Conservation (phyloP, 2,113 vertebrate species). For the Lepidothrix coronata region DNA sequence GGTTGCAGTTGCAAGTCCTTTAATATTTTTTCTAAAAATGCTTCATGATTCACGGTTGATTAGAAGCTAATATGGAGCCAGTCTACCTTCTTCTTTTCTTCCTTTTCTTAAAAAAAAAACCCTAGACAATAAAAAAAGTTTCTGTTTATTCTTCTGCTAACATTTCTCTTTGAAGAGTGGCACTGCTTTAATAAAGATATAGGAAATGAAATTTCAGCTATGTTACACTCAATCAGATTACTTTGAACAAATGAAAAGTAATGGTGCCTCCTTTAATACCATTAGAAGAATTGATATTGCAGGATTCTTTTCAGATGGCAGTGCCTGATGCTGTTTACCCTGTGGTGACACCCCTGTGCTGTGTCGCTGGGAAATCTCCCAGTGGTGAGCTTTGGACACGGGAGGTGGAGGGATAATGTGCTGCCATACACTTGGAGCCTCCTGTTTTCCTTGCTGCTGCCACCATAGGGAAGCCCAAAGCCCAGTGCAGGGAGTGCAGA, state of each 20-base stretch:
- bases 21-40: not conserved
- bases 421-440: not conserved
- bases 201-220: constrained; percentile 66
- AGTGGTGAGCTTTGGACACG: not conserved
- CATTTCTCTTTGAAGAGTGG: constrained; percentile 57
- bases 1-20: constrained; percentile 37
- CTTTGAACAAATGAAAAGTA: constrained; percentile 62
- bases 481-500: not conserved
- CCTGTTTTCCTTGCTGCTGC: fast-evolving
- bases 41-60: constrained; percentile 51
- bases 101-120: not conserved
- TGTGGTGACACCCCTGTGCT: not conserved
- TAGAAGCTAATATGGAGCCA: constrained; percentile 56
- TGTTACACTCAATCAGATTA: constrained; percentile 63
- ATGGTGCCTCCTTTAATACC: constrained; percentile 56
- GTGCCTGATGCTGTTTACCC: not conserved
- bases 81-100: constrained; percentile 30
- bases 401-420: not conserved
- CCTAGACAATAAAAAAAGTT: constrained; percentile 46
- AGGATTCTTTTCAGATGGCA: not conserved
- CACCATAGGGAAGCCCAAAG: not conserved
- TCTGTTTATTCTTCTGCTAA: constrained; percentile 59
- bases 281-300: constrained; percentile 30
- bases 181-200: constrained; percentile 64
- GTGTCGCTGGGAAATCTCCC: not conserved